Percentiles rank a stretch among this genome's conserved stretches.
Evolutionary conservation across 2,113 vertebrate species (phyloP).

Genomic region (Leptocoma aspasia): DNA sequence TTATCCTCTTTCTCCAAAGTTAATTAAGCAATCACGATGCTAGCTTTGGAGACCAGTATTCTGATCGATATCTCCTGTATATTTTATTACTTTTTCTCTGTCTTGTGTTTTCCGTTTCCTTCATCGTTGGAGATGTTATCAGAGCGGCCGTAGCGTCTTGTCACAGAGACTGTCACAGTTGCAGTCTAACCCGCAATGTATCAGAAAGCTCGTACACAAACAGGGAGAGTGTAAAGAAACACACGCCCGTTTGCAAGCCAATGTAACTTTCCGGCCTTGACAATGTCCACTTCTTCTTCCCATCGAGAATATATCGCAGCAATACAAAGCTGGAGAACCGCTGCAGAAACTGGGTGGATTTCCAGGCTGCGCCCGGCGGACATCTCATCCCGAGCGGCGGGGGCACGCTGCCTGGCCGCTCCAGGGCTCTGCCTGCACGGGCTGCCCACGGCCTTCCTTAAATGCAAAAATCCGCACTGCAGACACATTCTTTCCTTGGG

Average conservation of each 20-base stretch:
- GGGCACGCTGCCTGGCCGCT: accelerated
- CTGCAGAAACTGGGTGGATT: neutral
- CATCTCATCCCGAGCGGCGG: accelerated
- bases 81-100: slow-evolving; percentile 48
- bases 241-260: neutral
- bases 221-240: neutral
- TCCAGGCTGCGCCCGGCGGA: neutral
- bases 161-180: neutral
- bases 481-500: neutral
- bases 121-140: slow-evolving; percentile 29
- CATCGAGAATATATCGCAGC: neutral
- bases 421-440: neutral
- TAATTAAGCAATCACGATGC: slow-evolving; percentile 8
- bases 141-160: neutral
- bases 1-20: neutral
- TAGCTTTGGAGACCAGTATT: neutral
- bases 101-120: slow-evolving; percentile 28
- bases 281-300: neutral
- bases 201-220: neutral
- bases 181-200: neutral
- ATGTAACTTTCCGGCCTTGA: neutral
- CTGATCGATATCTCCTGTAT: slow-evolving; percentile 22
- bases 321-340: neutral
- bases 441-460: neutral
- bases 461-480: neutral